A percentile compares a stretch with the other conserved stretches of the same genome.
These are phyloP conservation scores for Danaus chrysippus DNA, from an alignment of 2,888 invertebrate genomes.

Conservation along the genomic window DNA sequence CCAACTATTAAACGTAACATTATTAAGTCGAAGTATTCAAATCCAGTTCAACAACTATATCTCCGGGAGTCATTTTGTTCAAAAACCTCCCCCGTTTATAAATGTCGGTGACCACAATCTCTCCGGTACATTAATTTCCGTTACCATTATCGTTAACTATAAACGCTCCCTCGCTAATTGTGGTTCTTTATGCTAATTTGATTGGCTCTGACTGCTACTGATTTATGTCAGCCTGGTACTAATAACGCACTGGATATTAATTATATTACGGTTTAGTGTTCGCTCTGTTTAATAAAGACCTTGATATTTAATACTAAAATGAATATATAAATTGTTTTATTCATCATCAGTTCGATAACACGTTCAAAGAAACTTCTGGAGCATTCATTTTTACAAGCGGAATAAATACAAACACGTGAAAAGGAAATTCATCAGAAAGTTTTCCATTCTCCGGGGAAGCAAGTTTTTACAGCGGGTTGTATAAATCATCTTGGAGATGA, in stretches of 20 bases:
- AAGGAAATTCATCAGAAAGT: slow-evolving; percentile 31
- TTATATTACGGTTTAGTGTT: not conserved
- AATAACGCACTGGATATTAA: slow-evolving; percentile 6
- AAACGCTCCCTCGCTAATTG: slow-evolving; percentile 27
- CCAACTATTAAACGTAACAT: too few relatives aligned
- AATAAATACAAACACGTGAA: slow-evolving; percentile 30
- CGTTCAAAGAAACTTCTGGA: not conserved
- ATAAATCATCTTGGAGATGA: slow-evolving; percentile 28
- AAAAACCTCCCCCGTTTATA: slow-evolving; percentile 22
- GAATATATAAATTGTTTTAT: too few relatives aligned
- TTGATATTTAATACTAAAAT: too few relatives aligned
- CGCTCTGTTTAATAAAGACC: too few relatives aligned
- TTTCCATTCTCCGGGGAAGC: slow-evolving; percentile 17
- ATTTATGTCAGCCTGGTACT: slow-evolving; percentile 27
- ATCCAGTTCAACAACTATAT: not conserved
- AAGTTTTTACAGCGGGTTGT: slow-evolving; percentile 20
- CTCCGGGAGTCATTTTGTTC: slow-evolving; percentile 4
- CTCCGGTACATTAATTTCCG: slow-evolving; percentile 35
- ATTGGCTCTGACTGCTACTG: slow-evolving; percentile 29
- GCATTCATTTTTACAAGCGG: slow-evolving; percentile 26
- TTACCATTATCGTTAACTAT: slow-evolving; percentile 30
- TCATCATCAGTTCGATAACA: not conserved
- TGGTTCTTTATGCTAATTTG: slow-evolving; percentile 35
- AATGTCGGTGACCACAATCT: slow-evolving; percentile 23
- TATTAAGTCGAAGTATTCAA: not conserved